Evolutionary conservation across 2,113 vertebrate genomes (phyloP), one percentile per base, ranked within the genome.

Genomic region (Pituophis catenifer): DNA sequence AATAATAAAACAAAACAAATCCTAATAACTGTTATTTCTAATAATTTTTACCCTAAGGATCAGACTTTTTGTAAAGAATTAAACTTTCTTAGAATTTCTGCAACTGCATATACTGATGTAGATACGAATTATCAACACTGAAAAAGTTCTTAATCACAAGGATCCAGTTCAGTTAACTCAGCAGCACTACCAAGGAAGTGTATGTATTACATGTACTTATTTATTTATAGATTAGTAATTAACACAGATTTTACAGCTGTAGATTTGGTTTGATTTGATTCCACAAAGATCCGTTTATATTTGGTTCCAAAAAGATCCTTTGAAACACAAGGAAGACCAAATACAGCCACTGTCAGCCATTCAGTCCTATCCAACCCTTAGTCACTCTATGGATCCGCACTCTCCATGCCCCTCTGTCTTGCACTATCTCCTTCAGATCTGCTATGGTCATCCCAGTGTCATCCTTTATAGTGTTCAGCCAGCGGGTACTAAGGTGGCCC

Each of bases 41-140:
- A 89, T 58, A 58, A 2, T 2, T 6, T 0, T 0, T 0, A 89
- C 24, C 89, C 58, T 75, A 17, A 0, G 44, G 93, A 2, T 0
- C 17, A 26, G 70, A 62, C 91, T 89, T 57, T 75, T 13, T 58
- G 10, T 57, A 57, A 95, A 88, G 38, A 44, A 59, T 90, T 50
- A 48, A 48, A 94, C 57, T 85, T 89, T 86, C 86, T 75, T 86
- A n/a, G 33, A 93, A 52, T 33, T 88, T 93, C 33, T 81, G 53
- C 75, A 89, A 0, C 53, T 93, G 58, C 2, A 90, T 75, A n/a
- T 94, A 90, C 93, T 5, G 13, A 58, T 24, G 58, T 88, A 90
- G 44, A 70, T 48, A 26, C 26, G 70, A 29, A 90, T 52, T 26
- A 65, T 44, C 13, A 62, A 8, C 1, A 50, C 10, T 50, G 62